Evolutionary conservation across 1,140 invertebrate species (phyloP).

Genomic region (Drosophila pruinosa): DNA sequence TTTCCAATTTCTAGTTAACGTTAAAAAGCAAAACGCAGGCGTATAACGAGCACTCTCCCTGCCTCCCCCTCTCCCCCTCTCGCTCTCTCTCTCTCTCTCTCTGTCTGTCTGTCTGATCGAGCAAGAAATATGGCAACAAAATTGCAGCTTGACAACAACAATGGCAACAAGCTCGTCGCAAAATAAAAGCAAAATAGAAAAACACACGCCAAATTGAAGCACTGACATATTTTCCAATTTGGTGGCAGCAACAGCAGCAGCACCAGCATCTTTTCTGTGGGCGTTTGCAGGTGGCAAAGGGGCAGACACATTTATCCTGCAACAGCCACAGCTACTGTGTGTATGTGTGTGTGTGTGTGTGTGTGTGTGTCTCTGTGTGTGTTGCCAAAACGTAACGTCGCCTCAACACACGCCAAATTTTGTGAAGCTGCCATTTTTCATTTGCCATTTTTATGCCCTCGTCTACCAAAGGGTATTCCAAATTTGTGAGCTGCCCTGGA

Average conservation of each 20-base stretch:
- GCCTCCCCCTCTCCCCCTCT: neutral
- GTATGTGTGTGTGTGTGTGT: neutral
- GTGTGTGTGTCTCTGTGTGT: neutral
- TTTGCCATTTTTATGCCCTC: slow-evolving; percentile 29
- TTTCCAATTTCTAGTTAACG: slow-evolving; percentile 74
- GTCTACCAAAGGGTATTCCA: neutral
- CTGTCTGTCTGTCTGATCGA: neutral
- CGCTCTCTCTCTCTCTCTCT: neutral
- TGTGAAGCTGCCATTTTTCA: slow-evolving; percentile 47
- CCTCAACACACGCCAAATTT: slow-evolving; percentile 2
- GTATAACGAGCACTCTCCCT: slow-evolving; percentile 14
- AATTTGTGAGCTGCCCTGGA: no score
- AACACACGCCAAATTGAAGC: slow-evolving; percentile 52
- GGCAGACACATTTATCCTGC: neutral
- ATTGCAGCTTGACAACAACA: slow-evolving; percentile 33
- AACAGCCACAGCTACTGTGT: neutral
- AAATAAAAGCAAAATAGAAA: slow-evolving; percentile 22
- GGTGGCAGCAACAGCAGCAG: slow-evolving; percentile 20
- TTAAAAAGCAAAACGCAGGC: slow-evolving; percentile 47
- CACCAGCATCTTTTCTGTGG: slow-evolving; percentile 1
- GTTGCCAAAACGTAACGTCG: slow-evolving; percentile 6
- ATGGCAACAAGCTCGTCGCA: neutral
- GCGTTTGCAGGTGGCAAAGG: slow-evolving; percentile 8
- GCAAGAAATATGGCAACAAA: slow-evolving; percentile 65
- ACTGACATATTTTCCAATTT: slow-evolving; percentile 80